Conservation (phyloP, 35 echinoderm and acorn worm genomes). For the Anneissia japonica region DNA sequence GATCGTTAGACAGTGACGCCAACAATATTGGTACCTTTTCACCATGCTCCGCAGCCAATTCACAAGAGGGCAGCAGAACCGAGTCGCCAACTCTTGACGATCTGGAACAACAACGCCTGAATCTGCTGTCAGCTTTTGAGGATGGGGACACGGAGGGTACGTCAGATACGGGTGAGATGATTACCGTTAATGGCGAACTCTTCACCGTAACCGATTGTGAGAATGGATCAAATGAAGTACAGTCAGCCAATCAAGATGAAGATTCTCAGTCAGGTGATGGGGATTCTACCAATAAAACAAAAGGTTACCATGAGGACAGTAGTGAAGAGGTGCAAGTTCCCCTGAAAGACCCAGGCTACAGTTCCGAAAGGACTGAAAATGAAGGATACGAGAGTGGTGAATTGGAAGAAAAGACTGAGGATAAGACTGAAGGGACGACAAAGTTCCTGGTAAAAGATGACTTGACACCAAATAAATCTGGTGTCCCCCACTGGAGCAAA, state of each 20-base stretch:
- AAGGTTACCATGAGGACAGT: background rate
- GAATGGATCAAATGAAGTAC: background rate
- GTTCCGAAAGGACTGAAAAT: background rate
- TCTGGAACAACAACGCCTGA: constrained; percentile 20
- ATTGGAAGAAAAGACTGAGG: background rate
- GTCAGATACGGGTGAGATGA: background rate
- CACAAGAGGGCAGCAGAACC: constrained; percentile 1
- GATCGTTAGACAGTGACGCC: background rate
- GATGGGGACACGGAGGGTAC: constrained; percentile 14
- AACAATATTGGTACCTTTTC: background rate
- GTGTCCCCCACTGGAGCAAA: constrained; percentile 45
- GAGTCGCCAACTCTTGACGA: constrained; percentile 39
- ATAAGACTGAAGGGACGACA: background rate
- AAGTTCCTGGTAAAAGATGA: background rate
- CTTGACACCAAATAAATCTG: constrained; percentile 49
- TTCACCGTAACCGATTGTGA: background rate
- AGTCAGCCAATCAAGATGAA: background rate
- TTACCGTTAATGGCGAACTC: background rate
- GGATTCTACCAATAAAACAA: background rate
- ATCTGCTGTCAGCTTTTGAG: constrained; percentile 24
- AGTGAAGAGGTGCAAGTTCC: background rate
- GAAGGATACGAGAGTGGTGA: too few species aligned
- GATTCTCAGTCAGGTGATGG: background rate
- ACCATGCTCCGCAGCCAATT: background rate
- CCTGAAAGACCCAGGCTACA: background rate